Percentiles rank a stretch among this genome's conserved stretches.
Evolutionary conservation across 2,888 invertebrate genomes (phyloP).

Genomic region (Subacronicta megacephala): DNA sequence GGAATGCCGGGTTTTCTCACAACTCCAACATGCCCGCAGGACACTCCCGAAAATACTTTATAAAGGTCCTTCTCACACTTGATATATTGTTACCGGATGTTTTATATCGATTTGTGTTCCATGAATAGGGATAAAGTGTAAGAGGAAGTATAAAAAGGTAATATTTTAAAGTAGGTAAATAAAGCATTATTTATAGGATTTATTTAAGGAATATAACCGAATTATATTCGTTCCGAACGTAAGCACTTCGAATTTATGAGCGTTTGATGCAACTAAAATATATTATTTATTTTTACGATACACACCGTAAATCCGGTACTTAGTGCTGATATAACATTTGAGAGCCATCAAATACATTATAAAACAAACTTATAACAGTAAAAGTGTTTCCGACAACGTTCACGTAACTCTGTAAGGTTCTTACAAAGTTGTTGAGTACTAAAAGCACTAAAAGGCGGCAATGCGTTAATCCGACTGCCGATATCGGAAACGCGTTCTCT

Average conservation of each 20-base stretch:
- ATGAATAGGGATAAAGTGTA: constrained; percentile 63
- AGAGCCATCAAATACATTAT: constrained; percentile 56
- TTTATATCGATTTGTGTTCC: constrained; percentile 75
- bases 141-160: constrained; percentile 55
- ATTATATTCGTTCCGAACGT: constrained; percentile 23
- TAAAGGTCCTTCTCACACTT: constrained; percentile 70
- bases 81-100: constrained; percentile 79
- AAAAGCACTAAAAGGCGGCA: constrained; percentile 75
- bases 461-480: constrained; percentile 81
- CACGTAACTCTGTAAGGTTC: constrained; percentile 69
- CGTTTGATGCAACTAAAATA: constrained; percentile 44
- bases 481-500: constrained; percentile 74
- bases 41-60: constrained; percentile 76
- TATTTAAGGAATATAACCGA: too few relatives aligned
- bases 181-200: too few relatives aligned
- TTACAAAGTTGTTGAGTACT: constrained; percentile 75
- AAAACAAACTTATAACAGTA: constrained; percentile 59
- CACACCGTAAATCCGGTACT: constrained; percentile 47
- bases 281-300: constrained; percentile 42
- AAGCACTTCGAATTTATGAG: constrained; percentile 30
- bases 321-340: constrained; percentile 47
- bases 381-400: constrained; percentile 60
- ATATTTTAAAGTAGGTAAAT: constrained; percentile 53
- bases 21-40: constrained; percentile 73
- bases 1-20: constrained; percentile 70